Base-by-base conservation (phyloP, 2,888 invertebrate genomes). In the Zhuqinia jingwanae region DNA sequence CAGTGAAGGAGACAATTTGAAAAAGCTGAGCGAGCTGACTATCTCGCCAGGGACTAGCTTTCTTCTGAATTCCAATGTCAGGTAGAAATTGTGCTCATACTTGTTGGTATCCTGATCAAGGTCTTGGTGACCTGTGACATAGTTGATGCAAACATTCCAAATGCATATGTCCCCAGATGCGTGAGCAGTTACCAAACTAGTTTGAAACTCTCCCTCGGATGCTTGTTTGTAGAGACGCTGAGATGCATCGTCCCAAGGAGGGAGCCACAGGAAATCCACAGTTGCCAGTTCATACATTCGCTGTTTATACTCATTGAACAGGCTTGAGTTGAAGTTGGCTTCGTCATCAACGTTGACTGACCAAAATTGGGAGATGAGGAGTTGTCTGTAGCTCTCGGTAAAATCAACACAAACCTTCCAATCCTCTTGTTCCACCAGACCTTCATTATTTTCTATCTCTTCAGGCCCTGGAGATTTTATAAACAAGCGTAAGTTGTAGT, bases 151-250 rank as follows among this genome's bases (percentile, higher is more conserved):
- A 10, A 88, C 15, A 20, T 85, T 58, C 88, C 88, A 88, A 60
- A 88, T 77, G 47, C 88, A 88, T 27, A 82, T 63, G 25, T 81
- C 81, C n/a, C 88, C 88, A 36, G 81, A 76, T 1, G 85, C 88
- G 45, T 88, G 88, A 27, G 77, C 76, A 11, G 88, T 88, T 0
- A 88, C 47, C 2, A 88, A 68, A 36, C 15, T 70, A 0, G 81
- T 77, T 8, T 17, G 45, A 22, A 77, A 27, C 1, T 70, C 77
- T 1, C 70, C 82, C 30, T 76, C 78, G 2, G 30, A 36, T 42
- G 50, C 60, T 20, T 79, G 70, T 15, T 77, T 53, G 63, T 68
- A 65, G 20, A n/a, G 20, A 10, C 20, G 17, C 0, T 15, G 5
- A 2, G 22, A 1, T 1, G 36, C 17, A 1, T 82, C 30, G 22